phyloP scores from a whole-genome alignment of 2,113 vertebrate species.

The Dryoscopus gambensis region DNA sequence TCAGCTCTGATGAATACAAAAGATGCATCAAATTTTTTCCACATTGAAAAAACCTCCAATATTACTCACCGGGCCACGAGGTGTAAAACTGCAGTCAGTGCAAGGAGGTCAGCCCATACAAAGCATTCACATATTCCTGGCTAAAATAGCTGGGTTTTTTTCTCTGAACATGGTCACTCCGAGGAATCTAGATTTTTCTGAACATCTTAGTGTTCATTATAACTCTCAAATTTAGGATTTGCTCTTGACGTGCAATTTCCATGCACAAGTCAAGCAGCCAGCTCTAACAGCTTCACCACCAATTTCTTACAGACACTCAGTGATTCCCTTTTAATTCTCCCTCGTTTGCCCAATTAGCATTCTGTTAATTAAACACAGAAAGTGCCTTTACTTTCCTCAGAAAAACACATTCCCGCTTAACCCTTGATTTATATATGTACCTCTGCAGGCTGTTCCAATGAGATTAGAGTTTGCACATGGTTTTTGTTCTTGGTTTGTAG shows the following conservation, averaged over 20 bases:
- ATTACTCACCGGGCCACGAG: not conserved
- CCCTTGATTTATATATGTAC: not conserved
- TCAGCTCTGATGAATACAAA: not conserved
- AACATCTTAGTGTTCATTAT: not conserved
- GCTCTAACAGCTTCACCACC: not conserved
- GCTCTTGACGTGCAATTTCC: not conserved
- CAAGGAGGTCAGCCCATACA: not conserved
- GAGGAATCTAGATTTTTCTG: not conserved
- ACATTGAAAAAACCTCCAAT: not conserved
- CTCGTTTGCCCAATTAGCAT: conserved; percentile 28
- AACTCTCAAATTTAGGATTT: not conserved
- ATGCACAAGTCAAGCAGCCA: not conserved
- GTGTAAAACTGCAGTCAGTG: not conserved
- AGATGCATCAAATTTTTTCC: not conserved
- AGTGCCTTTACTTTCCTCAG: not conserved
- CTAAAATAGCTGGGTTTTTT: not conserved
- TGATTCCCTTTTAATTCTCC: conserved; percentile 13
- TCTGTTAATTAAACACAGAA: conserved; percentile 17
- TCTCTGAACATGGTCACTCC: not conserved
- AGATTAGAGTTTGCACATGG: not conserved
- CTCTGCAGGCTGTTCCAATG: not conserved
- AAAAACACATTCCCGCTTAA: not conserved
- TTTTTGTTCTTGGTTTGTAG: not conserved
- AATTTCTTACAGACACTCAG: not conserved
- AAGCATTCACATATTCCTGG: not conserved